Evolutionary conservation across 35 echinoderm and acorn worm species (phyloP).

Genomic region (Lytechinus variegatus): DNA sequence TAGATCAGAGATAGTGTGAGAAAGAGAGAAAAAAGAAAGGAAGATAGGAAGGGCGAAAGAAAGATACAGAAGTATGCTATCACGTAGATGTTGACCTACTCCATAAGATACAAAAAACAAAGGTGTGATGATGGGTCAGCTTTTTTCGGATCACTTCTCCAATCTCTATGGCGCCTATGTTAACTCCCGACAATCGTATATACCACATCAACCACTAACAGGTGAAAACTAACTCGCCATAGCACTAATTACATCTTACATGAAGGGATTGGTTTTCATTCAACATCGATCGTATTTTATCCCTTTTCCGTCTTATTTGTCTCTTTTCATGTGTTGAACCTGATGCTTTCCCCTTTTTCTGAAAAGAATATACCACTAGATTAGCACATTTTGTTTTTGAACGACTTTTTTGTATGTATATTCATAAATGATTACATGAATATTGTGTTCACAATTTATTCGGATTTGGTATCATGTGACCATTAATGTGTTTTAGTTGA

Average conservation of each 20-base stretch:
- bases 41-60: not conserved
- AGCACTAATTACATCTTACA: not conserved
- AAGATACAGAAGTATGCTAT: not conserved
- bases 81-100: not conserved
- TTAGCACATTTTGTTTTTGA: too few species aligned
- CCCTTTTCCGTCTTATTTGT: not conserved
- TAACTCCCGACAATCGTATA: not conserved
- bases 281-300: not conserved
- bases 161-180: not conserved
- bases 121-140: not conserved
- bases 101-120: not conserved
- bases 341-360: too few species aligned
- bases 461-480: too few species aligned
- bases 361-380: too few species aligned
- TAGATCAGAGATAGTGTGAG: not conserved
- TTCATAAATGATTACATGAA: too few species aligned
- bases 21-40: not conserved
- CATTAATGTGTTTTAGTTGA: too few species aligned
- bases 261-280: not conserved
- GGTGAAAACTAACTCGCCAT: not conserved
- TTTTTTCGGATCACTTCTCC: not conserved
- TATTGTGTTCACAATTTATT: too few species aligned
- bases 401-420: too few species aligned
- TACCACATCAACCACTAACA: constrained; percentile 1
- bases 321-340: not conserved